Conservation (phyloP, 1,140 invertebrate species). For the Bombus breviceps region DNA sequence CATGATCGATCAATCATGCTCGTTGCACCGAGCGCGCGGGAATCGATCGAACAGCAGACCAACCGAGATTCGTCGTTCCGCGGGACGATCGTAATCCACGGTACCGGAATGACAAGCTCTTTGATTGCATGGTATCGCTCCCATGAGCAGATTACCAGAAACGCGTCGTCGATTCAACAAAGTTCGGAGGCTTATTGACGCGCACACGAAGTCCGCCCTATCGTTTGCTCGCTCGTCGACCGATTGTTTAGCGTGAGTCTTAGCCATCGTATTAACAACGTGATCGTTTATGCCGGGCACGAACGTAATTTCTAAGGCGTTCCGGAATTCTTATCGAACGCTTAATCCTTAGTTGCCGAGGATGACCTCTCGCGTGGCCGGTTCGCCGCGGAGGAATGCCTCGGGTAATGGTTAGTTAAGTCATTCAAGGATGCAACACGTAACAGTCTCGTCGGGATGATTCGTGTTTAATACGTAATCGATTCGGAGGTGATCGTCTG, state of each 20-base stretch:
- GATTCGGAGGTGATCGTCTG: background rate
- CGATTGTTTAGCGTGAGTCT: constrained; percentile 10
- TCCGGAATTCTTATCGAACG: constrained; percentile 17
- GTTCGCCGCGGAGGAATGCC: background rate
- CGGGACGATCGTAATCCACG: constrained; percentile 46
- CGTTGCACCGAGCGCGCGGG: background rate
- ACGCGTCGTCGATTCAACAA: constrained; percentile 44
- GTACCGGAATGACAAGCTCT: constrained; percentile 30
- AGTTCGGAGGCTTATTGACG: background rate
- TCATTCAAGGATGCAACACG: constrained; percentile 4
- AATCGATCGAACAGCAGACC: constrained; percentile 23
- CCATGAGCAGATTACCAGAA: constrained; percentile 18
- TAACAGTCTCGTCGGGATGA: background rate
- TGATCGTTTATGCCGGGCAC: background rate
- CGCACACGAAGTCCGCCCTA: background rate
- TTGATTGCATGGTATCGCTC: constrained; percentile 24
- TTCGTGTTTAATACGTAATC: constrained; percentile 4
- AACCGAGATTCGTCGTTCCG: constrained; percentile 28
- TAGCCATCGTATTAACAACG: background rate
- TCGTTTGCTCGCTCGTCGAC: background rate
- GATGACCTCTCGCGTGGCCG: constrained; percentile 2
- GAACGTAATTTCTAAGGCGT: constrained; percentile 16
- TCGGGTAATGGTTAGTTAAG: constrained; percentile 9
- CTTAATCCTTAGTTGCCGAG: background rate
- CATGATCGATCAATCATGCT: constrained; percentile 35